These are phyloP conservation scores for Ecliptopera silaceata DNA, from an alignment of 2,888 invertebrate species.

Conservation along the genomic window DNA sequence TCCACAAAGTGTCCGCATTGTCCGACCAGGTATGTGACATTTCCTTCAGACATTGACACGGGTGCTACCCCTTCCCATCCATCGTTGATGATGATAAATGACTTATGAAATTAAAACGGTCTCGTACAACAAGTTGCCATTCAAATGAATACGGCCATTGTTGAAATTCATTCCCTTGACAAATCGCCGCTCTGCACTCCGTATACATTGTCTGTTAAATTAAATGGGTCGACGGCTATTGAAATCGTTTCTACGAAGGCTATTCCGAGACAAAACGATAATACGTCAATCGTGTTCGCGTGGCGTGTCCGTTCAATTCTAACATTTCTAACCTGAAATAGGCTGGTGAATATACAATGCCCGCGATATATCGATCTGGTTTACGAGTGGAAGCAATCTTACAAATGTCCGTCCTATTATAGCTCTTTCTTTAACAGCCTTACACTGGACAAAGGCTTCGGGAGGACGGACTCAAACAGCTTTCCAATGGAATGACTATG, in stretches of 20 bases:
- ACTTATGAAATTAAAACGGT: constrained; percentile 83
- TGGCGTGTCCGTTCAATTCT: constrained; percentile 62
- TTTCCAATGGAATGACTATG: constrained; percentile 38
- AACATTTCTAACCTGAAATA: constrained; percentile 60
- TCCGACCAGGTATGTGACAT: constrained; percentile 76
- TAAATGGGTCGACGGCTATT: constrained; percentile 71
- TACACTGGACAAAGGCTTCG: constrained; percentile 51
- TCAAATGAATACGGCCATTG: constrained; percentile 79
- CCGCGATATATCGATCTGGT: constrained; percentile 59
- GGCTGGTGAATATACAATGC: constrained; percentile 72
- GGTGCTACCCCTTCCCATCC: constrained; percentile 55
- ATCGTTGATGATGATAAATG: constrained; percentile 82
- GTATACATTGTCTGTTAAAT: constrained; percentile 75
- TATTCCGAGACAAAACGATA: constrained; percentile 71
- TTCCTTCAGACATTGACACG: constrained; percentile 80
- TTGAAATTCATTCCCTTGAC: constrained; percentile 80
- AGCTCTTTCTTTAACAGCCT: constrained; percentile 56
- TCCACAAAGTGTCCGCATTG: constrained; percentile 64
- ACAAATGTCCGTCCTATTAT: constrained; percentile 58
- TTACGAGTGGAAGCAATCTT: constrained; percentile 58
- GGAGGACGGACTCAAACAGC: constrained; percentile 41
- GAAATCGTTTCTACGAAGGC: constrained; percentile 73
- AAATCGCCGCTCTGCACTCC: constrained; percentile 75
- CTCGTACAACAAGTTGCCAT: constrained; percentile 79
- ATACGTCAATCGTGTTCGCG: constrained; percentile 69